Evolutionary conservation across 2,888 invertebrate genomes (phyloP).

Genomic region (Lepetodrilus schrolli): DNA sequence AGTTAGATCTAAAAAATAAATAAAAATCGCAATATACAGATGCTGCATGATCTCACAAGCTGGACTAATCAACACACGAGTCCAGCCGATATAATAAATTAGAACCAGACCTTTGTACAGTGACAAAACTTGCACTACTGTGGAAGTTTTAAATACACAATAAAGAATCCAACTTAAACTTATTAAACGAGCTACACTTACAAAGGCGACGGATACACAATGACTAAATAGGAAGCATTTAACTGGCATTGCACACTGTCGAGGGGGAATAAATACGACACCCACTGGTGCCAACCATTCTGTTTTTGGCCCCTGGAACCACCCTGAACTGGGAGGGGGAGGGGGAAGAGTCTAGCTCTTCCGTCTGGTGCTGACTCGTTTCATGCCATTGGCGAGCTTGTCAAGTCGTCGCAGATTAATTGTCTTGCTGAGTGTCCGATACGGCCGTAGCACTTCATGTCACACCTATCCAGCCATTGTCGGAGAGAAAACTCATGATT

Average conservation of each 20-base stretch:
- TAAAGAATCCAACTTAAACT: background rate
- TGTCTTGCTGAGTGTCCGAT: background rate
- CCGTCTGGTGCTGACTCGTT: no score
- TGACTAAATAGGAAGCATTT: constrained; percentile 4
- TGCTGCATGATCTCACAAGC: no score
- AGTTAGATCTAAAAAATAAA: no score
- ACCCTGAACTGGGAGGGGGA: no score
- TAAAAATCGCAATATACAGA: no score
- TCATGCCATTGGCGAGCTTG: no score
- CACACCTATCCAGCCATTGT: constrained; percentile 78
- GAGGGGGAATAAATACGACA: constrained; percentile 1
- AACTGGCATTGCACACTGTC: constrained; percentile 12
- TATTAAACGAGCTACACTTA: background rate
- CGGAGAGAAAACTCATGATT: constrained; percentile 79
- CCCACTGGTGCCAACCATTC: background rate
- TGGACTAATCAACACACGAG: no score
- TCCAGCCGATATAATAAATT: background rate
- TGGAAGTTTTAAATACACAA: background rate
- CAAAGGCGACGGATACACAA: background rate
- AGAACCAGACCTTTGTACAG: constrained; percentile 7
- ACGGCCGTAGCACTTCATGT: constrained; percentile 45
- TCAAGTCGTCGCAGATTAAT: background rate
- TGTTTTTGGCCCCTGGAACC: constrained; percentile 19
- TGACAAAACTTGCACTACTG: background rate
- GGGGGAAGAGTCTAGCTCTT: no score